These are phyloP conservation scores for Melipona bicolor DNA, from an alignment of 2,888 invertebrate species.

Conservation along the genomic window DNA sequence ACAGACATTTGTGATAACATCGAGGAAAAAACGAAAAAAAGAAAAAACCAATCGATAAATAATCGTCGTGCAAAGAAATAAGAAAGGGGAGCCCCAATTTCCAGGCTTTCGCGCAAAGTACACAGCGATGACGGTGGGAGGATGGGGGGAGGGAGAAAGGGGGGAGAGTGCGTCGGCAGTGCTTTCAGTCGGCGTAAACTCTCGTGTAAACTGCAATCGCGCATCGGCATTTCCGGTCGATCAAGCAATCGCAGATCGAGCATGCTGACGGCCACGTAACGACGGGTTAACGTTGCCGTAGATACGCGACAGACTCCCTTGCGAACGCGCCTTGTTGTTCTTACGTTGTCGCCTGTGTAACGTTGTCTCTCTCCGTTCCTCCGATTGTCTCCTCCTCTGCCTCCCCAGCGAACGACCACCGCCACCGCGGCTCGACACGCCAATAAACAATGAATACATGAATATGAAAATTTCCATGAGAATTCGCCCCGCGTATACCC, in stretches of 20 bases:
- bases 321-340: constrained; percentile 65
- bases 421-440: constrained; percentile 52
- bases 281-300: background rate
- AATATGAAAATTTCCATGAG: constrained; percentile 79
- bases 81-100: constrained; percentile 36
- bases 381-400: background rate
- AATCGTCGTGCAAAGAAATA: constrained; percentile 18
- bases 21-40: background rate
- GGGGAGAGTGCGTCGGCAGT: background rate
- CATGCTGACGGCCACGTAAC: constrained; percentile 47
- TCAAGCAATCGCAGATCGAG: constrained; percentile 73
- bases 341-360: constrained; percentile 65
- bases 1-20: background rate
- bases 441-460: constrained; percentile 80
- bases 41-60: constrained; percentile 4
- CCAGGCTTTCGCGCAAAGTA: constrained; percentile 19
- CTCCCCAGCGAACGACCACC: constrained; percentile 26
- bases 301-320: constrained; percentile 24
- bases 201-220: constrained; percentile 56
- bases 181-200: constrained; percentile 54
- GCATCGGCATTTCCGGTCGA: constrained; percentile 65
- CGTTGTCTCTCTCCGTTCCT: constrained; percentile 35
- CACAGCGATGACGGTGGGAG: background rate
- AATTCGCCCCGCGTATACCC: constrained; percentile 54
- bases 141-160: too few species aligned